Percentiles rank a stretch among this genome's conserved stretches.
These are phyloP conservation scores for Fringilla coelebs DNA, from an alignment of 2,797 vertebrate species.

Conservation along the genomic window DNA sequence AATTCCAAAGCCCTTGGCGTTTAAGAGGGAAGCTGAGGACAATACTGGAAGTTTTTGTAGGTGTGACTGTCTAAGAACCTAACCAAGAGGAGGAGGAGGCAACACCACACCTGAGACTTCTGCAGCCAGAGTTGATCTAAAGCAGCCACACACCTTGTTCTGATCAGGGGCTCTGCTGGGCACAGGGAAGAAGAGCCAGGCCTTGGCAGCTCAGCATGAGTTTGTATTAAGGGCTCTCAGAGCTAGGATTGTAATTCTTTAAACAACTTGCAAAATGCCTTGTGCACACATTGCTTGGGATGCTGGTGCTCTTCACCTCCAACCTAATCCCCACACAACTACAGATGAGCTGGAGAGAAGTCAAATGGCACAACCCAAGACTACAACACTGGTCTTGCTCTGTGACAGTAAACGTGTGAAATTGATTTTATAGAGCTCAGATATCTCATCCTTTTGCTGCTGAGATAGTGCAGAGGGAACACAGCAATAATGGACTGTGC, in stretches of 20 bases:
- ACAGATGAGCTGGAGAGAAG: not conserved
- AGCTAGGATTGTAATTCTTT: not conserved
- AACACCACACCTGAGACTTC: not conserved
- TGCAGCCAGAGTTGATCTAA: not conserved
- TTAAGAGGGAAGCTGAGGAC: not conserved
- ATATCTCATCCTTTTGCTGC: not conserved
- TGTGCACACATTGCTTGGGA: fast-evolving
- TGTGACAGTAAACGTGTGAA: not conserved
- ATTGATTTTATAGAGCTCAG: not conserved
- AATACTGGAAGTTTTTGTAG: not conserved
- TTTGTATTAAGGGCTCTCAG: not conserved
- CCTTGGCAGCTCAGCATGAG: not conserved
- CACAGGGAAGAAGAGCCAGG: not conserved
- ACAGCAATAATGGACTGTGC: not conserved
- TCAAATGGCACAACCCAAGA: not conserved
- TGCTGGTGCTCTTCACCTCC: not conserved
- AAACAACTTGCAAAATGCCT: not conserved
- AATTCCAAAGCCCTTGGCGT: not conserved
- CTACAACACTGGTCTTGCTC: not conserved
- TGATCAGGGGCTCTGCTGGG: not conserved
- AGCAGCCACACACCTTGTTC: not conserved
- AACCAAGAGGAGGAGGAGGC: not conserved
- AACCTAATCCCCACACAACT: not conserved
- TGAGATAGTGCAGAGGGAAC: not conserved
- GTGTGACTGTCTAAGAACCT: not conserved